Percentiles rank a stretch among this genome's conserved stretches.
These are phyloP conservation scores for Pherbina coryleti DNA, from an alignment of 2,888 invertebrate genomes.

Conservation along the genomic window DNA sequence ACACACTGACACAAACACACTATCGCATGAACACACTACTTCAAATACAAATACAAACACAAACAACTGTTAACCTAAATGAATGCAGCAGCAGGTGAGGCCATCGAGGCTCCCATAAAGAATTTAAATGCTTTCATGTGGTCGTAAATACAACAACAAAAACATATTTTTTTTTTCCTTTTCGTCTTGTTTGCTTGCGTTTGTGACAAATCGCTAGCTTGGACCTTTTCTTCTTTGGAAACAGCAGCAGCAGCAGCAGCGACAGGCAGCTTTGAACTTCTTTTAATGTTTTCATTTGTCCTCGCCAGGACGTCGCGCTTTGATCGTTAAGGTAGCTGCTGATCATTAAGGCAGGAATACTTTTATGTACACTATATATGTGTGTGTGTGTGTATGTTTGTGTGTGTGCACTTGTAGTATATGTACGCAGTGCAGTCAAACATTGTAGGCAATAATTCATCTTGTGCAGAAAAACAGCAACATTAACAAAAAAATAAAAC, in stretches of 20 bases:
- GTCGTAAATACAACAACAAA: slow-evolving; percentile 25
- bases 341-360: no score
- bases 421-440: no score
- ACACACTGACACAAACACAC: background rate
- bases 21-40: background rate
- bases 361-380: no score
- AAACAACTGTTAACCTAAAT: background rate
- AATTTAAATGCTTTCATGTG: slow-evolving; percentile 30
- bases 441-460: no score
- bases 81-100: slow-evolving; percentile 2
- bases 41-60: background rate
- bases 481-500: no score
- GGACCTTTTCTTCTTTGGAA: background rate
- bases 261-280: background rate
- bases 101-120: slow-evolving; percentile 9
- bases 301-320: background rate
- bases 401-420: no score
- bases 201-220: slow-evolving; percentile 18
- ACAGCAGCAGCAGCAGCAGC: background rate
- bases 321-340: background rate
- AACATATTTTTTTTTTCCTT: background rate
- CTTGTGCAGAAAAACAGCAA: no score
- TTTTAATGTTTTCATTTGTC: slow-evolving; percentile 21
- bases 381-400: no score
- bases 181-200: background rate